phyloP scores from a whole-genome alignment of 2,113 vertebrate species.

The Dissostichus mawsoni region DNA sequence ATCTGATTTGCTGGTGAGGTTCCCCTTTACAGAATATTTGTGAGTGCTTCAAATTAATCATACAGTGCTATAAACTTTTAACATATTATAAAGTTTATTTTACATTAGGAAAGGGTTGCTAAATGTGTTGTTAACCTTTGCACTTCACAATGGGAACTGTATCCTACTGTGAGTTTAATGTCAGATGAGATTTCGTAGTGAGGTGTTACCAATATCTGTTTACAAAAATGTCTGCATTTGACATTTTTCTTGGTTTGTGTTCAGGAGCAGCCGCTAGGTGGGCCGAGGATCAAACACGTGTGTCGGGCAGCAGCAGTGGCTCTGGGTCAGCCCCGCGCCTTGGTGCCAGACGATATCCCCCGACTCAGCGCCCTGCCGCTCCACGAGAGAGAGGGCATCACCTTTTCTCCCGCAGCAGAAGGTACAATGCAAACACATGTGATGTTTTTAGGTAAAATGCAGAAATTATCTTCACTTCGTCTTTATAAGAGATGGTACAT shows the following conservation, averaged over 20 bases:
- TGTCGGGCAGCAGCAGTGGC: conserved; percentile 92
- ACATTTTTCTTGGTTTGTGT: neutral
- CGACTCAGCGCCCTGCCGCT: conserved; percentile 92
- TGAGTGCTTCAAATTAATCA: too few relatives aligned
- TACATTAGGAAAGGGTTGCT: too few relatives aligned
- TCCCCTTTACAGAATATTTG: too few relatives aligned
- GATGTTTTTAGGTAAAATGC: conserved; percentile 2
- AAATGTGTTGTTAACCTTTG: neutral
- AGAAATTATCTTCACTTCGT: too few relatives aligned
- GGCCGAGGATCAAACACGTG: conserved; percentile 93
- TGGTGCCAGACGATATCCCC: conserved; percentile 93
- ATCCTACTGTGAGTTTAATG: neutral
- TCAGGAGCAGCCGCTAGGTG: conserved; percentile 85
- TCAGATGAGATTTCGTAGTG: neutral
- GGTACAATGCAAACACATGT: conserved; percentile 74
- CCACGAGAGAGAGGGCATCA: conserved; percentile 89
- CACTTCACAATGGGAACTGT: neutral
- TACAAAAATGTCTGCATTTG: neutral
- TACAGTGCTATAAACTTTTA: too few relatives aligned
- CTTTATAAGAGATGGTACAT: neutral
- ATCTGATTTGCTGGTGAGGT: neutral
- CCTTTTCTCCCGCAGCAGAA: conserved; percentile 80
- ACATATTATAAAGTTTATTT: too few relatives aligned
- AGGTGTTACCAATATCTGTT: neutral
- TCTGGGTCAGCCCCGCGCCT: conserved; percentile 91